Percentiles rank a stretch among this genome's conserved stretches.
Conservation (phyloP, 2,797 vertebrate genomes). For the Taenioides sp. region DNA sequence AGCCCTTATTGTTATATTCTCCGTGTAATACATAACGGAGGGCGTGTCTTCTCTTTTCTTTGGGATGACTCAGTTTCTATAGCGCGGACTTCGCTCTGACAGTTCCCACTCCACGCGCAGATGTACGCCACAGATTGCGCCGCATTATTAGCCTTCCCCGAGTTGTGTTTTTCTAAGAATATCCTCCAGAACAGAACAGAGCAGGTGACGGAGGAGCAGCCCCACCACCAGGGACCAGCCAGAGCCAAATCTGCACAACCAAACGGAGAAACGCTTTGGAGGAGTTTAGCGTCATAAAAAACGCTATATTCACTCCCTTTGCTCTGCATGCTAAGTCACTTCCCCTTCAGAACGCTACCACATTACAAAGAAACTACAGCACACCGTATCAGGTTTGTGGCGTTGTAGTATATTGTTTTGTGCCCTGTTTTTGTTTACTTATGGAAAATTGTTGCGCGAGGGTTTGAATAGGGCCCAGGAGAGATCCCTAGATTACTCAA, state of each 20-base stretch:
- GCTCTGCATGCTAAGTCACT: too few relatives aligned
- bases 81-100: not conserved
- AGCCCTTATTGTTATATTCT: not conserved
- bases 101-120: not conserved
- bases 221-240: constrained; percentile 3
- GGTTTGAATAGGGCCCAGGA: too few relatives aligned
- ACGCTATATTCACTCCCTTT: not conserved
- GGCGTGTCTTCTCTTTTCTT: not conserved
- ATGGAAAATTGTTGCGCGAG: too few relatives aligned
- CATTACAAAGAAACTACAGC: too few relatives aligned
- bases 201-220: constrained; percentile 24
- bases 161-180: constrained; percentile 35
- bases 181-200: constrained; percentile 22
- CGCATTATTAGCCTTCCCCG: constrained; percentile 28
- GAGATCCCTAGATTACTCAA: too few relatives aligned
- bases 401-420: not conserved
- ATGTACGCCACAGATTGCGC: not conserved
- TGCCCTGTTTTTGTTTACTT: not conserved
- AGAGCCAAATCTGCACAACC: constrained; percentile 9
- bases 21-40: not conserved
- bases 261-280: not conserved
- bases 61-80: not conserved
- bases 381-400: too few relatives aligned
- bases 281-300: not conserved
- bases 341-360: too few relatives aligned